Conservation (phyloP, 2,113 vertebrate species). For the Taxidea taxus region DNA sequence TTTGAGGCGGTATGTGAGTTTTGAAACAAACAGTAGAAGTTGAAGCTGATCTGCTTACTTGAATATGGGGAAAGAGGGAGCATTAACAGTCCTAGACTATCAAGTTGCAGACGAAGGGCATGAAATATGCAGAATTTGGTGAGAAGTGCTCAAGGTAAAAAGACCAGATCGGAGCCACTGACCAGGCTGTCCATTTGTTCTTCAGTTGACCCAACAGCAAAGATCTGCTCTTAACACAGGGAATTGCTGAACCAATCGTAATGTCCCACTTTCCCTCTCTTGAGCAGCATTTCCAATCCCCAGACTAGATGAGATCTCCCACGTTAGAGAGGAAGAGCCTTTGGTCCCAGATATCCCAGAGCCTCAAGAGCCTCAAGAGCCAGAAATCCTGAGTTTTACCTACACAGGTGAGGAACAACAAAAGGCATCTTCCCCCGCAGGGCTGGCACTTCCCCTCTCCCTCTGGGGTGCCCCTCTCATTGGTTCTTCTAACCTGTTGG, state of each 20-base stretch:
- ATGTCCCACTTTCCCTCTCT: constrained; percentile 59
- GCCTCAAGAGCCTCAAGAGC: constrained; percentile 62
- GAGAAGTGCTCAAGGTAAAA: background rate
- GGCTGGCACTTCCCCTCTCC: background rate
- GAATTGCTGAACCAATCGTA: background rate
- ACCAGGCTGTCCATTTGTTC: background rate
- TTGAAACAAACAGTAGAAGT: background rate
- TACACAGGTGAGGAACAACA: constrained; percentile 69
- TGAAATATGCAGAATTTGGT: background rate
- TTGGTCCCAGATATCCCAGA: constrained; percentile 48
- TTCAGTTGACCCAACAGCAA: background rate
- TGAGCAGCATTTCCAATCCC: constrained; percentile 77
- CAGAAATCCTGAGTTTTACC: constrained; percentile 76
- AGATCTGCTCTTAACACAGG: background rate
- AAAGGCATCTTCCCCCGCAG: background rate
- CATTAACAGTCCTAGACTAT: background rate
- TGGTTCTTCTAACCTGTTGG: background rate
- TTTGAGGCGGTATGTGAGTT: background rate
- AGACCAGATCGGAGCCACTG: background rate
- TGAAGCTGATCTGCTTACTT: background rate
- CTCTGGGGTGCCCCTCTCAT: background rate
- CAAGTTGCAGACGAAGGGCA: background rate
- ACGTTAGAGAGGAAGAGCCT: constrained; percentile 60
- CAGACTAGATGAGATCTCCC: constrained; percentile 68
- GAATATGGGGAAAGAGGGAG: background rate